phyloP scores from a whole-genome alignment of 2,888 invertebrate genomes.

The Tenthredo mesomela region DNA sequence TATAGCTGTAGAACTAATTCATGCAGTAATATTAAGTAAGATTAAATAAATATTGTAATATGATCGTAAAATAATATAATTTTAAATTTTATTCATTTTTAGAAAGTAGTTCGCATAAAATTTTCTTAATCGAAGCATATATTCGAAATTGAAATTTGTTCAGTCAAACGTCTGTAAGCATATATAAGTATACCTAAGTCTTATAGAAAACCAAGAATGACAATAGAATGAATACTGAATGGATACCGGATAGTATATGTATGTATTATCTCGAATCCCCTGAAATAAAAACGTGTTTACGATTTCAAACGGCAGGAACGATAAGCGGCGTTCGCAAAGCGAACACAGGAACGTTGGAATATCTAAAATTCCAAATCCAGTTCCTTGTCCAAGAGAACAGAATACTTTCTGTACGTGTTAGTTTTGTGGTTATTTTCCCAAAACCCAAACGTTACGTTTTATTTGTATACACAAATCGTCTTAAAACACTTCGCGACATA shows the following conservation, averaged over 20 bases:
- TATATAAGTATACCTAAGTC: background rate
- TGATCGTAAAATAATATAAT: background rate
- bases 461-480: constrained; percentile 5
- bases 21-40: background rate
- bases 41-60: background rate
- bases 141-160: background rate
- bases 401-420: background rate
- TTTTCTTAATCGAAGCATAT: background rate
- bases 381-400: constrained; percentile 2
- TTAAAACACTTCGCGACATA: background rate
- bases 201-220: constrained; percentile 1
- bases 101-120: background rate
- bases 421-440: constrained; percentile 48
- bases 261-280: constrained; percentile 14
- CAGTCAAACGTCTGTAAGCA: background rate
- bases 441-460: background rate
- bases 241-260: background rate
- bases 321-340: background rate
- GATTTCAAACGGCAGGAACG: constrained; percentile 22
- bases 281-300: constrained; percentile 21
- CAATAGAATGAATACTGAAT: constrained; percentile 20
- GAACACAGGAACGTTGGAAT: background rate
- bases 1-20: background rate
- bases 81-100: background rate
- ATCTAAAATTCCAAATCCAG: constrained; percentile 1